These are phyloP conservation scores for Microctenopoma steveboyesi DNA, from an alignment of 2,797 vertebrate species.

Conservation along the genomic window DNA sequence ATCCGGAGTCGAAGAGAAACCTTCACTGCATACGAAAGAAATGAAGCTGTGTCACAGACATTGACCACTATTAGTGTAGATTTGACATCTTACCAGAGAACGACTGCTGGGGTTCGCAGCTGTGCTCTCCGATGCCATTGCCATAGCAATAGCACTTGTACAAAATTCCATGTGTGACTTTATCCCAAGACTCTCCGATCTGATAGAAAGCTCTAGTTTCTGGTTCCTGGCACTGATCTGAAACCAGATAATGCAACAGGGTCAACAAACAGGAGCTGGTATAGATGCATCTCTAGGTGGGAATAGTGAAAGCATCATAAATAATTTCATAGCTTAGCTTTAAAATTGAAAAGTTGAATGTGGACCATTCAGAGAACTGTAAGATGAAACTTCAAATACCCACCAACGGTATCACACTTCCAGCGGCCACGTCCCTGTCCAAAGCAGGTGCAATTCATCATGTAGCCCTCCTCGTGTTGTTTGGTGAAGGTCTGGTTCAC, in stretches of 20 bases:
- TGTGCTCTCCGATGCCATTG: conserved; percentile 95
- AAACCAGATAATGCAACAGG: not conserved
- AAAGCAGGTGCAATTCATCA: conserved; percentile 97
- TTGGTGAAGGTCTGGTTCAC: conserved; percentile 97
- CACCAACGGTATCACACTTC: conserved; percentile 97
- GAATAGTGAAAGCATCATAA: not conserved
- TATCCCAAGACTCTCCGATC: conserved; percentile 96
- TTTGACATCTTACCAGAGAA: conserved; percentile 83
- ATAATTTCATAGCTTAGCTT: not conserved
- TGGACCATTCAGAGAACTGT: not conserved
- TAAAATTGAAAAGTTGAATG: no score
- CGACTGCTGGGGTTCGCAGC: conserved; percentile 92
- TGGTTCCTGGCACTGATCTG: conserved; percentile 98
- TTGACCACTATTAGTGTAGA: no score
- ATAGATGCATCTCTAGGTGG: not conserved
- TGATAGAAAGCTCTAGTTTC: conserved; percentile 93
- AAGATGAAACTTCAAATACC: conserved; percentile 50
- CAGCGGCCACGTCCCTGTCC: conserved; percentile 96
- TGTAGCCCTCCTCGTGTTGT: conserved; percentile 93
- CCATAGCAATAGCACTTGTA: conserved; percentile 98
- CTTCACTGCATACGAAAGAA: not conserved
- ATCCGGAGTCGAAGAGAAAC: not conserved
- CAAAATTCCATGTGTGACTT: conserved; percentile 87
- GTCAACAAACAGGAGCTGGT: not conserved
- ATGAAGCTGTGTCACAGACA: not conserved